Evolutionary conservation across 2,113 vertebrate species (phyloP), one percentile per base, ranked within the genome.

Genomic region (Saguinus midas): DNA sequence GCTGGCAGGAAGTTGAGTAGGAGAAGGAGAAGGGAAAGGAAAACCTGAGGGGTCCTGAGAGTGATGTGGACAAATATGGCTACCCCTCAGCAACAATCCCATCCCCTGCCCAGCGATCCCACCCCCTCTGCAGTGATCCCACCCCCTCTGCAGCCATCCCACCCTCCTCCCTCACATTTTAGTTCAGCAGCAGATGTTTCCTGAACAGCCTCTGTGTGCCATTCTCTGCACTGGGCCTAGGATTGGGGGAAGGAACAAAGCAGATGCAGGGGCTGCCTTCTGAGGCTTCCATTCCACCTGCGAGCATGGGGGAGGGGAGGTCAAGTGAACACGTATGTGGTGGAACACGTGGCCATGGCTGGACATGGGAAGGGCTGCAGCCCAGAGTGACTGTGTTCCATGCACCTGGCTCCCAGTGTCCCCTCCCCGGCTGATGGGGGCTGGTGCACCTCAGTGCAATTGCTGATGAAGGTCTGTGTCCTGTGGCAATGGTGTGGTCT

Each of bases 311-410:
- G 21, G 27, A 25, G 18, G 8, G 21, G 32, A 7, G 40, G 75
- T 40, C 45, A 12, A 1, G n/a, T 16, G 17, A 32, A 21, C 21
- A 8, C 0, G 4, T 0, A 3, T 2, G 84, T n/a, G 64, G 29
- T 3, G 37, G 29, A 61, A 29, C 29, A 6, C 0, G 4, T 5
- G 21, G 68, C 18, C 1, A 8, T 20, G 23, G 18, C 21, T 11
- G 64, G 57, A 11, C 10, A 18, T 8, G 4, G 61, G 64, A 21
- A 12, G n/a, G 25, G 5, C 48, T 76, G 40, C 13, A 16, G 40
- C 3, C 12, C 27, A 64, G 12, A 64, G 61, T 64, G 27, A 32
- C 73, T 27, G 2, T 27, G 2, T 45, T 25, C 25, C 25, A 32
- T 0, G 4, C 35, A 1, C 16, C 2, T 16, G 25, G 58, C 23